Evolutionary conservation across 2,797 vertebrate genomes (phyloP), one percentile per base, ranked within the genome.

Genomic region (Sebastiscus albofasciatus): DNA sequence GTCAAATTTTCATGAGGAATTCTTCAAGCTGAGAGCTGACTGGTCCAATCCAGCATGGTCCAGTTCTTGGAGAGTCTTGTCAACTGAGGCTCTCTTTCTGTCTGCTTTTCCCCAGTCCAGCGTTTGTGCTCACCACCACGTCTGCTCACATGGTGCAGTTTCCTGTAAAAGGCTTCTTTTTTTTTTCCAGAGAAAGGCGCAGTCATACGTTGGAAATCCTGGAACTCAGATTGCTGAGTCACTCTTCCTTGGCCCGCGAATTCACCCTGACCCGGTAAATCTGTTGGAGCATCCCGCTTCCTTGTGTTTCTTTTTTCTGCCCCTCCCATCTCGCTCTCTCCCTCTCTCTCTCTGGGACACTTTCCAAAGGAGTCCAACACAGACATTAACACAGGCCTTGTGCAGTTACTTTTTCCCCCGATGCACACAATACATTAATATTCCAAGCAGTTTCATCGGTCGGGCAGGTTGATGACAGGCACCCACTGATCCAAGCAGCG

Each of bases 401-500:
- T 95, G 96, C 94, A 95, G 90, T 92, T 79, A 80, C 78, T 83
- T 88, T n/a, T 85, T 83, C 24, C 81, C 79, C 20, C 66, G 80
- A 82, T 86, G 89, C 79, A 89, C 80, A 86, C 76, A 85, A 89
- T 91, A 86, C 79, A 85, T 90, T 58, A n/a, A 81, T 82, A 90
- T 81, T 91, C 91, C 80, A 75, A 24, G 73, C 24, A 7, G 77
- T 34, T 87, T 98, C 98, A 99, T 93, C 98, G 97, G 84, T 99
- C 97, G 0, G 98, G 98, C 20, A 99, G 96, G 91, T 98, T 97
- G 80, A 99, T 97, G 34, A 98, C 96, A 0, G 98, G 98, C 64
- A 99, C 98, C 98, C 98, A 99, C 94, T 99, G 98, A 79, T 99
- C 97, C 96, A 96, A 87, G 86, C 96, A 97, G 22, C 98, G 97